phyloP scores from a whole-genome alignment of 2,797 vertebrate species.

The Jordanella pulchra region DNA sequence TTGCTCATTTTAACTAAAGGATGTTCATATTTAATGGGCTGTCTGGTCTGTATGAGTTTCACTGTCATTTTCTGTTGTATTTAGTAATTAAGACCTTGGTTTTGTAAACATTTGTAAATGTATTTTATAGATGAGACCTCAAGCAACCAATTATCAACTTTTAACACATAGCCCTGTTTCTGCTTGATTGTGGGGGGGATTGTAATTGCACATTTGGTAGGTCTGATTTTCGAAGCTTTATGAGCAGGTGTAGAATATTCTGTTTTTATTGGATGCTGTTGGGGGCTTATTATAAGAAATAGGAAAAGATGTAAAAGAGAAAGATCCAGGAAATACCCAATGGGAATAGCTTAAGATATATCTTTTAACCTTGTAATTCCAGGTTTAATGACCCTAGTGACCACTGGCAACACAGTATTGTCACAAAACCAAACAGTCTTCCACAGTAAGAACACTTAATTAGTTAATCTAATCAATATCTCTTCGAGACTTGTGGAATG shows the following conservation, averaged over 20 bases:
- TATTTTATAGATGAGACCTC: neutral
- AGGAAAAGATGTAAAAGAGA: neutral
- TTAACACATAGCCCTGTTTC: neutral
- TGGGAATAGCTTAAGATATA: too few species aligned
- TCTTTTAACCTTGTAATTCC: too few species aligned
- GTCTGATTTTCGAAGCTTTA: neutral
- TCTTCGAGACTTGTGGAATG: too few species aligned
- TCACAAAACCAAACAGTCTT: too few species aligned
- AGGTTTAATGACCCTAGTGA: too few species aligned
- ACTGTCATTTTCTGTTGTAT: neutral
- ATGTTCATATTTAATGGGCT: neutral
- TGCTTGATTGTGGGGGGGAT: neutral
- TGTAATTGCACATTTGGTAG: neutral
- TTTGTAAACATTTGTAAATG: neutral
- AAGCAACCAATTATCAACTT: neutral
- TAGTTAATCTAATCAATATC: too few species aligned
- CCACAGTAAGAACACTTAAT: too few species aligned
- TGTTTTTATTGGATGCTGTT: neutral
- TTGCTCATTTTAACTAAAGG: neutral
- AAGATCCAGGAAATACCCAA: neutral
- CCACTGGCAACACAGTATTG: too few species aligned
- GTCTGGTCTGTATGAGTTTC: neutral
- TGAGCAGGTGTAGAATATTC: neutral
- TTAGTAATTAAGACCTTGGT: neutral
- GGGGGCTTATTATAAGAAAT: neutral